Conservation (phyloP, 2,113 vertebrate species). For the Pachycephala philippinensis region DNA sequence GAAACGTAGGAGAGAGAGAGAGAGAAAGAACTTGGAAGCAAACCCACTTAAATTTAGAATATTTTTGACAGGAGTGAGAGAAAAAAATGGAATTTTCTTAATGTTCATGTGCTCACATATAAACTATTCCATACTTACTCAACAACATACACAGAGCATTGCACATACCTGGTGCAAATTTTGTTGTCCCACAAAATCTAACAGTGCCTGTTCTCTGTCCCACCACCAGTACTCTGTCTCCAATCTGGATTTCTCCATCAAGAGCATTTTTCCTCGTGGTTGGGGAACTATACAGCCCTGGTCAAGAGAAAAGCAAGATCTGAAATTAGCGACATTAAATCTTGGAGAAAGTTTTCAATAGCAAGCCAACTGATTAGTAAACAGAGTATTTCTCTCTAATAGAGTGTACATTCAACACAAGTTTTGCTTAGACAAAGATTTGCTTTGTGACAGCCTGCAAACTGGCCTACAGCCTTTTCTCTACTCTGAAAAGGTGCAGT, state of each 20-base stretch:
- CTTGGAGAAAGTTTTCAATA: neutral
- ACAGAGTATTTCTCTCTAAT: neutral
- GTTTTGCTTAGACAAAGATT: neutral
- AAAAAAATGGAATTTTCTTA: neutral
- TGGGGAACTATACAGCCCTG: slow-evolving; percentile 66
- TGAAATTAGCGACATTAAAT: neutral
- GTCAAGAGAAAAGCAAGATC: neutral
- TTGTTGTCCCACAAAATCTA: slow-evolving; percentile 87
- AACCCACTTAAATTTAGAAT: neutral
- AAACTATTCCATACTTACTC: neutral
- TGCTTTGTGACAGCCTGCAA: neutral
- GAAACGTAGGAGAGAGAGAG: neutral
- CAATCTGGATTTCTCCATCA: slow-evolving; percentile 77
- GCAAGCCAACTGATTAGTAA: neutral
- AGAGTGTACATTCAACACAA: neutral
- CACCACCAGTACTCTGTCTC: slow-evolving; percentile 91
- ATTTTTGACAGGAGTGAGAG: neutral
- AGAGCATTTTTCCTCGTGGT: slow-evolving; percentile 68
- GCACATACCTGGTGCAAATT: slow-evolving; percentile 89
- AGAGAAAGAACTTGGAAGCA: neutral
- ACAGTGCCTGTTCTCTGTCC: slow-evolving; percentile 90
- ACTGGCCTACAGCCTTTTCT: neutral
- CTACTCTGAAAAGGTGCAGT: neutral
- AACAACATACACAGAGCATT: neutral
- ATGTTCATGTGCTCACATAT: neutral